Evolutionary conservation across 2,113 vertebrate genomes (phyloP).

Genomic region (Azemiops feae): DNA sequence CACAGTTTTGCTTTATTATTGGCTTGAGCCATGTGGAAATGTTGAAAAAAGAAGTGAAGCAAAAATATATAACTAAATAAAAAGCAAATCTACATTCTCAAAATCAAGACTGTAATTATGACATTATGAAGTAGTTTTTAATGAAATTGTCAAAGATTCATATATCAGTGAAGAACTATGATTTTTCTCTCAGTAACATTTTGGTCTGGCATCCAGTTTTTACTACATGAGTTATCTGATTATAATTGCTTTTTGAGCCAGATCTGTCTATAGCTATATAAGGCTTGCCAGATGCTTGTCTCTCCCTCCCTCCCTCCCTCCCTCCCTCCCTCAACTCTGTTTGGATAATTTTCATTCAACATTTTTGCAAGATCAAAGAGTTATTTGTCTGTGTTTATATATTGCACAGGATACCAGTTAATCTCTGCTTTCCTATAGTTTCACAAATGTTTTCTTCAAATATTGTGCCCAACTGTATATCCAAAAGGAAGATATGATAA

Average conservation of each 20-base stretch:
- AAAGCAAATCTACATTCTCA: background rate
- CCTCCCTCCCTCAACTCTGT: background rate
- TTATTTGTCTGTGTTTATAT: background rate
- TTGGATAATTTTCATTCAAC: conserved; percentile 2
- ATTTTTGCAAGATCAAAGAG: background rate
- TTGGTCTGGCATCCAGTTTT: conserved; percentile 7
- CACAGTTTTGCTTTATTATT: background rate
- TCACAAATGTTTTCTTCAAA: background rate
- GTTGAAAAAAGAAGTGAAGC: background rate
- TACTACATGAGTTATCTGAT: conserved; percentile 7
- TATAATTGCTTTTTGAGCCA: conserved; percentile 32
- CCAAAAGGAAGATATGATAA: background rate
- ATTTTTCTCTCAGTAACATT: background rate
- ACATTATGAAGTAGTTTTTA: background rate
- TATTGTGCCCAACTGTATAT: background rate
- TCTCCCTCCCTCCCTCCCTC: background rate
- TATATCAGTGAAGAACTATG: background rate
- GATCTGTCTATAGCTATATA: conserved; percentile 15
- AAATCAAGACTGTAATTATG: background rate
- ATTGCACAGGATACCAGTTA: background rate
- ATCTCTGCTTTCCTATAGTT: background rate
- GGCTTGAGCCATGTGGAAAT: background rate
- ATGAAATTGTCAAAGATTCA: background rate
- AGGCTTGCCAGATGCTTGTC: background rate
- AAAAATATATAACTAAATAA: background rate